Evolutionary conservation across 2,113 vertebrate genomes (phyloP), one percentile per base, ranked within the genome.

Genomic region (Calidris pugnax): DNA sequence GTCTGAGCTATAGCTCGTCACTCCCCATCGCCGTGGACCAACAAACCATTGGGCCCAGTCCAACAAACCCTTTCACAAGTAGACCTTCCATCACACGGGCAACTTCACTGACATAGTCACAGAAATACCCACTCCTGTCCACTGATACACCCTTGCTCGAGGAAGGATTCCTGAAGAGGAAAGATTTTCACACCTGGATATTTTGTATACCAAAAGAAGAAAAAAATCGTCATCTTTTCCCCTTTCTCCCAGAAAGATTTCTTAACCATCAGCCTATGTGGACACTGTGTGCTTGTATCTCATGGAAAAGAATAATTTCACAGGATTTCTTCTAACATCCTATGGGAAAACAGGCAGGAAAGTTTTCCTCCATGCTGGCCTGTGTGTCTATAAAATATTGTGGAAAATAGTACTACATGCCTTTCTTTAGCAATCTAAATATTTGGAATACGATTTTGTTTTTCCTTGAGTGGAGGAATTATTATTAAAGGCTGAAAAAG

Each of bases 371-470:
- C 35, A 32, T 55, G 56, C 26, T 89, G 66, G 59, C 77, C 23
- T n/a, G 27, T 48, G 71, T 55, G 45, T 43, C 33, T 74, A 63
- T 95, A 87, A 94, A 87, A 83, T 87, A 77, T 28, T 85, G 81
- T 88, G 50, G 77, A 94, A 96, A 96, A 95, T 81, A 94, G 43
- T 78, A 53, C 77, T 50, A 62, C 66, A 16, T 85, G 83, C 48
- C 88, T 90, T 93, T 96, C 81, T 94, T 89, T 75, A 97, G 60
- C 51, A 92, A 79, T 83, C 84, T 86, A 95, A 96, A 89, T 91
- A 95, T 96, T 96, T 94, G 72, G 78, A 93, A 77, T 57, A 47
- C 55, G 48, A 77, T 66, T 96, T 92, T 83, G 62, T 45, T 93
- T 94, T 82, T 67, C 45, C 75, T 86, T 84, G 45, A 68, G 53